Evolutionary conservation across 2,113 vertebrate genomes (phyloP).

Genomic region (Dasyornis broadbenti): DNA sequence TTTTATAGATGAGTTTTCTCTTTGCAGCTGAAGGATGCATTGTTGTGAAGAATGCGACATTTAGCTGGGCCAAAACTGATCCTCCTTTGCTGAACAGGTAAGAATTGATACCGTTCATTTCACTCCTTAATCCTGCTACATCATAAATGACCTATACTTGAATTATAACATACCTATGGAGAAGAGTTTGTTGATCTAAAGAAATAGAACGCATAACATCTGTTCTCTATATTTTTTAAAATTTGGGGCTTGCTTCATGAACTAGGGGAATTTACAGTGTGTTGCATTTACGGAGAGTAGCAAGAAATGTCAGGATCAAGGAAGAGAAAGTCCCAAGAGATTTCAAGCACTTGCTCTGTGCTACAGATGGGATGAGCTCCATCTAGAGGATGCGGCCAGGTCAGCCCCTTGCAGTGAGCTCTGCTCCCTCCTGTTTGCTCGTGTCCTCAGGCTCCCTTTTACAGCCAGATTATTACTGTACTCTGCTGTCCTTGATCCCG

Average conservation of each 20-base stretch:
- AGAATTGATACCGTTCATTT: not conserved
- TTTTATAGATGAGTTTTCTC: not conserved
- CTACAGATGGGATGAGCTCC: not conserved
- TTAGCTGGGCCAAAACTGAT: conserved; percentile 87
- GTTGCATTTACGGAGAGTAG: not conserved
- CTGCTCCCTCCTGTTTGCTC: not conserved
- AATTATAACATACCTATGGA: not conserved
- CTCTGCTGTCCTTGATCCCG: accelerated
- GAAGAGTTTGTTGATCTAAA: not conserved
- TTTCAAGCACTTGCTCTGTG: not conserved
- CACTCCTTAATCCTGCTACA: not conserved
- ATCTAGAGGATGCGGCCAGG: not conserved
- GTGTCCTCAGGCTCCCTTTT: not conserved
- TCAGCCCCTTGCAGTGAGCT: not conserved
- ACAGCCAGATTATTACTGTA: accelerated
- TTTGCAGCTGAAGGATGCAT: conserved; percentile 76
- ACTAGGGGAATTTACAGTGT: not conserved
- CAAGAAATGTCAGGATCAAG: accelerated
- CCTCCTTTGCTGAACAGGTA: conserved; percentile 81
- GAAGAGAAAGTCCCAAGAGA: not conserved
- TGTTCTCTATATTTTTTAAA: not conserved
- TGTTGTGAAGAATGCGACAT: conserved; percentile 79
- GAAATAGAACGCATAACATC: not conserved
- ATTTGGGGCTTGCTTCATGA: not conserved
- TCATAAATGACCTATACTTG: not conserved